phyloP scores from a whole-genome alignment of 2,888 invertebrate species.

The Pheosia gnoma region DNA sequence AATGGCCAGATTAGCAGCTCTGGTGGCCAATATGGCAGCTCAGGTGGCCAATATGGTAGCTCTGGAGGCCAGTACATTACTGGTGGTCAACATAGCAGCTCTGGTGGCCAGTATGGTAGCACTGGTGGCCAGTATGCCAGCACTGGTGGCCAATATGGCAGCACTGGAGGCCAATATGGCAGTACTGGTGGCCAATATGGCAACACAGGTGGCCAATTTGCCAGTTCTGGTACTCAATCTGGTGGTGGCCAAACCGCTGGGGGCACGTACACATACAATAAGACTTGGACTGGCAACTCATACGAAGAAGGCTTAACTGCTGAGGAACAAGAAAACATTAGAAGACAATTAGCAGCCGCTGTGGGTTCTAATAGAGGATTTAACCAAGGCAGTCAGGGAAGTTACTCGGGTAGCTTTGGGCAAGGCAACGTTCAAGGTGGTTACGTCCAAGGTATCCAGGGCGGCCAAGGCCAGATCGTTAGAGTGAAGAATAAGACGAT shows the following conservation, averaged over 20 bases:
- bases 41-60: no score
- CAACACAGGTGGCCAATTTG: slow-evolving; percentile 21
- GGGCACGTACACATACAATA: slow-evolving; percentile 51
- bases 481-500: slow-evolving; percentile 64
- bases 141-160: slow-evolving; percentile 28
- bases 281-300: slow-evolving; percentile 53
- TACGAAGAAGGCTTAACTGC: slow-evolving; percentile 54
- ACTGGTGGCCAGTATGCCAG: not conserved
- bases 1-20: slow-evolving; percentile 5
- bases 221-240: slow-evolving; percentile 30
- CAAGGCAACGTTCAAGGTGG: slow-evolving; percentile 35
- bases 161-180: slow-evolving; percentile 18
- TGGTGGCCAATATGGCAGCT: slow-evolving; percentile 22
- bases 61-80: no score
- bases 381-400: slow-evolving; percentile 20
- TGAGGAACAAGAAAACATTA: slow-evolving; percentile 64
- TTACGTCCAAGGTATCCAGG: slow-evolving; percentile 38
- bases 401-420: slow-evolving; percentile 28
- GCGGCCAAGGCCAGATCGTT: slow-evolving; percentile 49
- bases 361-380: slow-evolving; percentile 31
- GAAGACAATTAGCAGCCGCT: slow-evolving; percentile 52
- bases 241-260: slow-evolving; percentile 37
- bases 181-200: slow-evolving; percentile 15
- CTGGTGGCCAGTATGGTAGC: slow-evolving; percentile 23
- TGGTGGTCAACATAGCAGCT: slow-evolving; percentile 13